These are phyloP conservation scores for Archaeoteleia sp. DNA, from an alignment of 2,888 invertebrate species.

Conservation along the genomic window DNA sequence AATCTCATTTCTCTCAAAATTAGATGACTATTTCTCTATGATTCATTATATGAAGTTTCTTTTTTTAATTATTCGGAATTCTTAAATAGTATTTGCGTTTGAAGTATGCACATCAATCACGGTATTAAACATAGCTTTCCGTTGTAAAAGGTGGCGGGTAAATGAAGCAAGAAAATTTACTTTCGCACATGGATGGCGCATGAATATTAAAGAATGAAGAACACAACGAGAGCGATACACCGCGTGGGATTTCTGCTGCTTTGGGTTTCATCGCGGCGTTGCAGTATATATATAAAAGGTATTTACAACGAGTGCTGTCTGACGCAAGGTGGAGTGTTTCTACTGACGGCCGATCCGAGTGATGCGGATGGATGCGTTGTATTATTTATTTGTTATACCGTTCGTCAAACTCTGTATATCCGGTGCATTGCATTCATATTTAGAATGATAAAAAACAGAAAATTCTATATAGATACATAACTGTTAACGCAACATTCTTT, in stretches of 20 bases:
- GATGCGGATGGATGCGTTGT: slow-evolving; percentile 38
- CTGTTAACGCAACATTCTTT: too few relatives aligned
- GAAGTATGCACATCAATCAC: slow-evolving; percentile 38
- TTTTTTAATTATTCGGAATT: slow-evolving; percentile 30
- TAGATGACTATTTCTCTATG: too few relatives aligned
- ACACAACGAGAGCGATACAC: slow-evolving; percentile 27
- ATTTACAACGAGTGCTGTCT: slow-evolving; percentile 36
- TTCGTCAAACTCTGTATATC: slow-evolving; percentile 21
- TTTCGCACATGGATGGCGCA: slow-evolving; percentile 40
- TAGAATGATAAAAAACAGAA: slow-evolving; percentile 5
- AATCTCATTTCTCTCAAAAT: too few relatives aligned
- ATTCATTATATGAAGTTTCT: too few relatives aligned
- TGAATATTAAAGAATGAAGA: slow-evolving; percentile 50
- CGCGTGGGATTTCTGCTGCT: slow-evolving; percentile 31
- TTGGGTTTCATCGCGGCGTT: slow-evolving; percentile 23
- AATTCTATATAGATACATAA: too few relatives aligned
- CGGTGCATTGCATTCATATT: slow-evolving; percentile 12
- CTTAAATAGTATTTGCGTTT: slow-evolving; percentile 10
- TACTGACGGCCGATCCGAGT: slow-evolving; percentile 42
- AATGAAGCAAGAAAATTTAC: slow-evolving; percentile 44
- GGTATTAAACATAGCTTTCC: slow-evolving; percentile 30
- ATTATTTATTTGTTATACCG: slow-evolving; percentile 33
- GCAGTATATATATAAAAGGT: slow-evolving; percentile 27
- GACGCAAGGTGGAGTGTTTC: slow-evolving; percentile 44
- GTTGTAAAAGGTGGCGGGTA: slow-evolving; percentile 18